Evolutionary conservation across 2,113 vertebrate genomes (phyloP), one percentile per base, ranked within the genome.

Genomic region (Glaucidium brasilianum): DNA sequence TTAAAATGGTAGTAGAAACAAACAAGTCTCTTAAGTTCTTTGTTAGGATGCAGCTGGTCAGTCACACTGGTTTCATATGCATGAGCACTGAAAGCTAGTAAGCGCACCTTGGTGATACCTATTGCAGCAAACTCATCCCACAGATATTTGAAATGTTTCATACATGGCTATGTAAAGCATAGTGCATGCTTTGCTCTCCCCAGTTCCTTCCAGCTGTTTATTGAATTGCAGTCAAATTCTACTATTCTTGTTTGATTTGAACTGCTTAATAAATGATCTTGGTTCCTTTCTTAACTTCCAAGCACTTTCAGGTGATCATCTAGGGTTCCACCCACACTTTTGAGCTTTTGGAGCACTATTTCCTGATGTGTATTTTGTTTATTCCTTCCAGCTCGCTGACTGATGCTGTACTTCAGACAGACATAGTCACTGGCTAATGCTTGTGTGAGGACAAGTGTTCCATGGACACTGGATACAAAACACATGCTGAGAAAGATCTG

Each of bases 401-500:
- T 96, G 96, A 95, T 96, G 96, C 96, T 97, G 95, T 96, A 83
- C 96, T 97, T 74, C 96, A 97, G 23, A 96, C 94, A 97, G 95
- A 95, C 94, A 96, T 96, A 97, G 96, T 97, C 95, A 96, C 94
- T 97, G 96, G 93, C 96, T 96, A 95, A 96, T 96, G 94, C 86
- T 96, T 97, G 94, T 97, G 76, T 97, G 96, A 97, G 95, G 96
- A 97, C 94, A 97, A 96, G 94, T 97, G 96, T 97, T 97, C 85
- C 95, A 96, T 96, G 93, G 94, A 97, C 95, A 97, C 91, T 96
- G 96, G 96, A 96, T 96, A 96, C 94, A 97, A 97, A 96, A 96
- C 96, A 96, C 88, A 96, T 96, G 95, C 92, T 97, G 95, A 96
- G 68, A 97, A 93, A 94, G 86, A 97, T 96, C 95, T 91, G 96